Evolutionary conservation across 2,888 invertebrate genomes (phyloP), one percentile per base, ranked within the genome.

Genomic region (Leptarthrus brevirostris): DNA sequence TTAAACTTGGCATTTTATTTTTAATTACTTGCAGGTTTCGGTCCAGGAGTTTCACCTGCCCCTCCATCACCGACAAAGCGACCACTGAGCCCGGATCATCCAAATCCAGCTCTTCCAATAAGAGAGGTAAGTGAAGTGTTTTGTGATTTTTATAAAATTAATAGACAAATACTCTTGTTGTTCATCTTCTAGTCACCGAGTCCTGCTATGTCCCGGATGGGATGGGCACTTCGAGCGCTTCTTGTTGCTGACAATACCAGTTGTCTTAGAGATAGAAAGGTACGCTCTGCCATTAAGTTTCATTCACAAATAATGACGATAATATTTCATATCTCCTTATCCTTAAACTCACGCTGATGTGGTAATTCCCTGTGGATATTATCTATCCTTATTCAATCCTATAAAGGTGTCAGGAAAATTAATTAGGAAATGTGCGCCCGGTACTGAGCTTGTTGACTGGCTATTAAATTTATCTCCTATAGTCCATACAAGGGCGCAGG

Each of bases 401-500:
- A 69, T 52, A 6, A 64, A 85, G 85, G 87, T 90, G 74, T 88
- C 89, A 77, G 86, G 90, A 80, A 86, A 88, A 80, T 82, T 89
- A 77, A 90, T 90, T 79, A 86, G 90, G 77, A 87, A 90, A 80
- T 90, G 91, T 81, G 91, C 93, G 81, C 90, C 93, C 8, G 94
- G 93, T 74, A 90, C 90, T 0, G 93, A 94, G 83, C 88, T 94
- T 84, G 92, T 93, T 54, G 93, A 93, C 83, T 94, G 93, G 93
- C 83, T 94, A 76, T 84, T 92, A 78, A 88, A 88, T 79, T 86
- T 91, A 79, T 88, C 90, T 66, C 85, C 88, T 72, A 86, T 87
- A 77, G 89, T 90, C 12, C 90, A 91, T 79, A 87, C 87, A 26
- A 86, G 93, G 76, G 87, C 89, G 77, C 91, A 92, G 82, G 92